Evolutionary conservation across 2,797 vertebrate species (phyloP), one percentile per base, ranked within the genome.

Genomic region (Halcyon chelicuti): DNA sequence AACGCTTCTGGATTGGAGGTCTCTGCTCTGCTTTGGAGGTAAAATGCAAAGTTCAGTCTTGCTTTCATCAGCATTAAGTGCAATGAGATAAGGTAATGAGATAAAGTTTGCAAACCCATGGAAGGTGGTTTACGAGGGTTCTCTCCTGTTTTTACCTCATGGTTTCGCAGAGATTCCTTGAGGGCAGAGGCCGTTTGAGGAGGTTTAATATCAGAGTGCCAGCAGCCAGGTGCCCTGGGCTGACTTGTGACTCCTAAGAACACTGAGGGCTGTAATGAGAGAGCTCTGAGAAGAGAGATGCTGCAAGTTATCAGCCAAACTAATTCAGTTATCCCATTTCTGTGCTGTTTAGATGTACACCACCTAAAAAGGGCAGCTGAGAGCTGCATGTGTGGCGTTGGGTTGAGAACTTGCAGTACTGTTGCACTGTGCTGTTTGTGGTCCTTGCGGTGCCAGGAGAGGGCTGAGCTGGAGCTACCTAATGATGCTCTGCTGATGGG

Each of bases 291-390:
- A 31, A 73, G 44, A 66, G 21, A 49, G 60, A 13, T 58, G 15
- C 22, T 72, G 11, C 5, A 62, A 63, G 22, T 46, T 52, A 8
- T 18, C 31, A 39, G 44, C 31, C 52, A 37, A 35, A 35, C 14
- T n/a, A 18, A 25, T 21, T 13, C 42, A 46, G 18, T 51, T 39
- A 15, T 22, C 52, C 42, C 7, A 4, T 21, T 62, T 75, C 51
- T 80, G 54, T 49, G 63, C 49, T 76, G 54, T 51, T 84, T 44
- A 60, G 67, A 29, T 6, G 11, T 10, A 28, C 75, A 19, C 18
- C 40, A 26, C 1, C 0, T 29, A 18, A 37, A 12, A 55, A 61
- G 20, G 26, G 35, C 14, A 7, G 4, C 7, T 0, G 3, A 44
- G 29, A 12, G 14, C 40, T 84, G 4, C 1, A 0, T n/a, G 35